Conservation (phyloP, 2,113 vertebrate genomes). For the Leptodactylus fuscus region DNA sequence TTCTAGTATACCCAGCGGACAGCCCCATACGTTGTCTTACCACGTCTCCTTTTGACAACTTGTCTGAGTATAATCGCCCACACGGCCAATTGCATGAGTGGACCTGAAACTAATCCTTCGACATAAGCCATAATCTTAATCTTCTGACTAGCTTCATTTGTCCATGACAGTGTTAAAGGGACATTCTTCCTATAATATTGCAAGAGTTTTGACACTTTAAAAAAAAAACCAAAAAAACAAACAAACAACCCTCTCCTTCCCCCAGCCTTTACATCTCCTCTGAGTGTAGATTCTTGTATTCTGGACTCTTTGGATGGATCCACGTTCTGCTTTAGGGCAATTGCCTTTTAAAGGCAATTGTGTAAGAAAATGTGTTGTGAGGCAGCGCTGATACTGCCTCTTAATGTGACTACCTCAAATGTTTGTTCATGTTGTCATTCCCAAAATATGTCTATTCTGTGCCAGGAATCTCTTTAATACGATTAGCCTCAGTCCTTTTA, state of each 20-base stretch:
- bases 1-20: background rate
- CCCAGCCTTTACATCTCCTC: no score
- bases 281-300: background rate
- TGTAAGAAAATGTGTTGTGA: slow-evolving; percentile 1
- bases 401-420: slow-evolving; percentile 33
- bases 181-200: background rate
- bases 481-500: slow-evolving; percentile 46
- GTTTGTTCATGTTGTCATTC: slow-evolving; percentile 50
- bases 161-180: background rate
- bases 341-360: slow-evolving; percentile 48
- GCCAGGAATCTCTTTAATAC: slow-evolving; percentile 49
- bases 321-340: slow-evolving; percentile 10
- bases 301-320: background rate
- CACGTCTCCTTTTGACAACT: background rate
- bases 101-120: background rate
- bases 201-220: background rate
- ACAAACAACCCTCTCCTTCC: no score
- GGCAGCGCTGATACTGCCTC: background rate
- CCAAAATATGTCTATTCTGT: slow-evolving; percentile 7
- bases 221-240: no score
- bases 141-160: background rate
- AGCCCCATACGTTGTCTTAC: background rate
- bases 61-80: background rate
- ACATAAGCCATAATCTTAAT: slow-evolving; percentile 12
- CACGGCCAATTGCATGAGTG: background rate